Evolutionary conservation across 2,888 invertebrate genomes (phyloP).

Genomic region (Brenthis daphne): DNA sequence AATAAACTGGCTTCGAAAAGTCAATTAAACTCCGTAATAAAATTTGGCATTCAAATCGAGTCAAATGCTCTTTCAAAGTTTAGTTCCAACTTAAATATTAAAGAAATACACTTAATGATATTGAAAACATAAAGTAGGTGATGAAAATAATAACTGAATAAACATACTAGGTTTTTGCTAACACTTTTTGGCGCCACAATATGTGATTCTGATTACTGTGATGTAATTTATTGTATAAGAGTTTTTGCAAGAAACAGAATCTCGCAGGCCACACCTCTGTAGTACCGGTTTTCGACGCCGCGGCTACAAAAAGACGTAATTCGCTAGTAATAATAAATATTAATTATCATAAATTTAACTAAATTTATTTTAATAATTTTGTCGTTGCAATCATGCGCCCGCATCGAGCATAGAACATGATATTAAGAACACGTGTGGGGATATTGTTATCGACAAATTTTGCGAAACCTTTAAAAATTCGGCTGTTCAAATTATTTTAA

Average conservation of each 20-base stretch:
- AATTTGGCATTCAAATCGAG: too few species aligned
- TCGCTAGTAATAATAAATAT: slow-evolving; percentile 15
- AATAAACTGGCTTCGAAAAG: too few species aligned
- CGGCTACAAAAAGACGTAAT: background rate
- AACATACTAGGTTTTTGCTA: background rate
- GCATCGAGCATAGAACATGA: slow-evolving; percentile 3
- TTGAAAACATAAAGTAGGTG: background rate
- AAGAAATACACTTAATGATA: background rate
- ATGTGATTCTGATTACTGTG: background rate
- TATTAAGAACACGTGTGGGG: slow-evolving; percentile 13
- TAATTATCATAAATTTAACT: slow-evolving; percentile 43
- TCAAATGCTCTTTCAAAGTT: too few species aligned
- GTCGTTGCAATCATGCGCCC: background rate
- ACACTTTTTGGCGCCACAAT: background rate
- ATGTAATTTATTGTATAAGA: slow-evolving; percentile 3
- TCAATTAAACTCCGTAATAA: too few species aligned
- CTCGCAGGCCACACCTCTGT: slow-evolving; percentile 25
- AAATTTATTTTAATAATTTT: slow-evolving; percentile 5
- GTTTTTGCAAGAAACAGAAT: slow-evolving; percentile 16
- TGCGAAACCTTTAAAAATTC: slow-evolving; percentile 7
- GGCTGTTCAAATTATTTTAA: too few species aligned
- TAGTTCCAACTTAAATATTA: too few species aligned
- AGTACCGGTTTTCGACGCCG: slow-evolving; percentile 21
- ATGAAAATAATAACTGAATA: slow-evolving; percentile 5
- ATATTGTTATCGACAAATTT: slow-evolving; percentile 12